Conservation (phyloP, 2,113 vertebrate species). For the Oreochromis niloticus region DNA sequence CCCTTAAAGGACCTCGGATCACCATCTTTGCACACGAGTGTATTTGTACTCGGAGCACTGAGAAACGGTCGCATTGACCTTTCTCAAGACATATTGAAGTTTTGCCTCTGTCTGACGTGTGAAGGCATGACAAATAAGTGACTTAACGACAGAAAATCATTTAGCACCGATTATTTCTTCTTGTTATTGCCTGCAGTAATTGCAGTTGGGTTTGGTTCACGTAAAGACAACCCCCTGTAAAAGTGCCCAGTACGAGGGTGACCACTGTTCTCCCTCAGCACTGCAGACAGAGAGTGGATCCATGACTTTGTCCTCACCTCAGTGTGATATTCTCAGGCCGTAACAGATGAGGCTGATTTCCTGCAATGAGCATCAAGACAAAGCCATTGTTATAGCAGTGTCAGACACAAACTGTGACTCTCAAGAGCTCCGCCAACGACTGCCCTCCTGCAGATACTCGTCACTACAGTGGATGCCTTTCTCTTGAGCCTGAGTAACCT, state of each 20-base stretch:
- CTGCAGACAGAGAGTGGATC: background rate
- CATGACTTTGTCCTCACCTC: background rate
- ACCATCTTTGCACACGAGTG: background rate
- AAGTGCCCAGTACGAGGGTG: background rate
- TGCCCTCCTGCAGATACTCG: background rate
- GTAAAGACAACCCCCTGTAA: background rate
- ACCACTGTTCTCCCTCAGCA: background rate
- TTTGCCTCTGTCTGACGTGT: background rate
- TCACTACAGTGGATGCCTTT: background rate
- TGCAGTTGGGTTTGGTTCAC: background rate
- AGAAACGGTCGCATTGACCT: background rate
- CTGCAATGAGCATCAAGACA: constrained; percentile 9
- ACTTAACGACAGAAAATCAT: background rate
- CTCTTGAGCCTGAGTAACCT: background rate
- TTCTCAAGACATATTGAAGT: background rate
- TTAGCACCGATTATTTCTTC: background rate
- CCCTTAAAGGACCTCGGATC: background rate
- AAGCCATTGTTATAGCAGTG: constrained; percentile 21
- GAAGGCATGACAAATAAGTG: background rate
- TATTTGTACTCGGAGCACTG: background rate
- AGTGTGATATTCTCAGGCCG: background rate
- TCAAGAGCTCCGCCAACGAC: background rate
- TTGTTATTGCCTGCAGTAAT: background rate
- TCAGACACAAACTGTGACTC: constrained; percentile 24
- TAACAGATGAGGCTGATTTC: constrained; percentile 16